Evolutionary conservation across 1,140 invertebrate genomes (phyloP).

Genomic region (Temnothorax longispinosus): DNA sequence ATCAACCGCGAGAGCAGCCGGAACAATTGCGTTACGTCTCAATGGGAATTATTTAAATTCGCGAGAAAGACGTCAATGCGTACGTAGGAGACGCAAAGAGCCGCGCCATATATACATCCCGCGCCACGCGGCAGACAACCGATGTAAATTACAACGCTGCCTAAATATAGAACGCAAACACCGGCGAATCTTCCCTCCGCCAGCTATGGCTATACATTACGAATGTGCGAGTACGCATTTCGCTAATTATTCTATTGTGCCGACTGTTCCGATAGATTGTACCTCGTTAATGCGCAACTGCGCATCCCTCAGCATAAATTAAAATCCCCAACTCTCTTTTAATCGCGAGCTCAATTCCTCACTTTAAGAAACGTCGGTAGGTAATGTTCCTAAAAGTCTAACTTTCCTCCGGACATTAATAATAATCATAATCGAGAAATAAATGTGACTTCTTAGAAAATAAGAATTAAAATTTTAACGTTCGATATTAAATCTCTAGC

Average conservation of each 20-base stretch:
- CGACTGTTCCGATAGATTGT: slow-evolving; percentile 24
- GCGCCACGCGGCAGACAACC: slow-evolving; percentile 36
- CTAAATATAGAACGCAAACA: slow-evolving; percentile 58
- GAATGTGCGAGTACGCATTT: slow-evolving; percentile 21
- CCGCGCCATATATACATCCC: background rate
- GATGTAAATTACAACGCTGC: slow-evolving; percentile 43
- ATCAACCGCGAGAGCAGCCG: slow-evolving; percentile 22
- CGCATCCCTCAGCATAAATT: slow-evolving; percentile 15
- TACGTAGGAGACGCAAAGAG: background rate
- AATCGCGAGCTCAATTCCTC: background rate
- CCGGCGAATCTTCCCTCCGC: slow-evolving; percentile 33
- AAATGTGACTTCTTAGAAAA: background rate
- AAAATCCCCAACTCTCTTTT: background rate
- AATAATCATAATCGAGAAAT: background rate
- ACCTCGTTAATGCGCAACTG: slow-evolving; percentile 2
- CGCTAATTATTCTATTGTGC: slow-evolving; percentile 52
- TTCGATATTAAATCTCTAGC: background rate
- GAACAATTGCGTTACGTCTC: slow-evolving; percentile 55
- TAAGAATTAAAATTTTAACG: background rate
- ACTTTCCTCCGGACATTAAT: background rate
- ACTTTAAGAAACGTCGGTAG: background rate
- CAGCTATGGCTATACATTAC: slow-evolving; percentile 46
- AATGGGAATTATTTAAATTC: slow-evolving; percentile 56
- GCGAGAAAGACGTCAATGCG: slow-evolving; percentile 56
- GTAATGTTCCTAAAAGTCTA: background rate